phyloP scores from a whole-genome alignment of 2,113 vertebrate genomes.

The Osmerus mordax region DNA sequence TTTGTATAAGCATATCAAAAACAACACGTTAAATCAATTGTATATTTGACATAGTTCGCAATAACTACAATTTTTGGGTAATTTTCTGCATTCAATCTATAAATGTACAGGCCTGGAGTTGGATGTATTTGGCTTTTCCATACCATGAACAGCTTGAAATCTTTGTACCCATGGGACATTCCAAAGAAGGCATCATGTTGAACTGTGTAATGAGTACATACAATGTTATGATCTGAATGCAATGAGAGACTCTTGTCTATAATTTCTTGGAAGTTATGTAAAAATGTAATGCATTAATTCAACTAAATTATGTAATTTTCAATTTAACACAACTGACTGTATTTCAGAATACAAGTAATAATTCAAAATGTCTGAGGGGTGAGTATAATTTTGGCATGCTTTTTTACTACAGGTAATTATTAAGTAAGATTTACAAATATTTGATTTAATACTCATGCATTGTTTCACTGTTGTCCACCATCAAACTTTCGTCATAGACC shows the following conservation, averaged over 20 bases:
- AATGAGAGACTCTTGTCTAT: no score
- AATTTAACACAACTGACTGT: background rate
- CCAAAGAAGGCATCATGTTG: background rate
- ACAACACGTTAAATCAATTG: no score
- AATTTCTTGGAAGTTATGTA: no score
- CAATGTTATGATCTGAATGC: no score
- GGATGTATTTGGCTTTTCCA: no score
- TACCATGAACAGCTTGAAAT: no score
- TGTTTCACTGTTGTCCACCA: background rate
- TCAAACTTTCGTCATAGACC: slow-evolving; percentile 35
- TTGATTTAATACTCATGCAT: background rate
- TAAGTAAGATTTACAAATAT: background rate
- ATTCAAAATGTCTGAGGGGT: slow-evolving; percentile 64
- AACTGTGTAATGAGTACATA: background rate
- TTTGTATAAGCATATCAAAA: no score
- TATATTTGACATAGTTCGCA: no score
- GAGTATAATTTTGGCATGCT: slow-evolving; percentile 34
- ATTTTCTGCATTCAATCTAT: no score
- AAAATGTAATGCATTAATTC: no score
- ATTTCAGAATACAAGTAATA: slow-evolving; percentile 28
- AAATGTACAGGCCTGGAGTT: no score
- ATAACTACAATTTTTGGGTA: no score
- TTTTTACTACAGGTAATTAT: slow-evolving; percentile 10
- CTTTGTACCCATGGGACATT: background rate
- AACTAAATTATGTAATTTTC: background rate